Percentiles rank a stretch among this genome's conserved stretches.
Evolutionary conservation across 2,113 vertebrate species (phyloP).

Genomic region (Phalacrocorax carbo): DNA sequence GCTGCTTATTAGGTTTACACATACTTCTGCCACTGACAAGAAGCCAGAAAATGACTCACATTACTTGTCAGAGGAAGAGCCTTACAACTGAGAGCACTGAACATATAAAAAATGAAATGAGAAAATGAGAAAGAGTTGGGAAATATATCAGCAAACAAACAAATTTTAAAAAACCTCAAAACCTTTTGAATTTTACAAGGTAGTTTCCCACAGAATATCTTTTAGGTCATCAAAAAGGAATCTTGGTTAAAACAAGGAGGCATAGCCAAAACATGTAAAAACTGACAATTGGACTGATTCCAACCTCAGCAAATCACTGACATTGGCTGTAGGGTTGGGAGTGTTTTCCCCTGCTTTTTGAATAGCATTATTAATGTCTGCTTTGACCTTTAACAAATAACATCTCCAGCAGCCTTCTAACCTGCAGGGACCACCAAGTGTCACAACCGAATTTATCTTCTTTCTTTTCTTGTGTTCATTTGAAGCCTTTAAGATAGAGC

Average conservation of each 20-base stretch:
- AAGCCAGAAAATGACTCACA: background rate
- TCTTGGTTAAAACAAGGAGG: background rate
- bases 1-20: background rate
- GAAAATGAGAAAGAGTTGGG: background rate
- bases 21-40: background rate
- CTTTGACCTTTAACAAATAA: background rate
- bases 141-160: background rate
- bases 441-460: background rate
- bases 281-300: fast-evolving
- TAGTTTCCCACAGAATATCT: background rate
- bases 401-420: background rate
- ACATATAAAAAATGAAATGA: background rate
- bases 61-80: background rate
- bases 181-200: background rate
- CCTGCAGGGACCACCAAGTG: background rate
- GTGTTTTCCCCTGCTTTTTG: background rate
- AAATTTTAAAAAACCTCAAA: background rate
- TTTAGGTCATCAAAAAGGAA: background rate
- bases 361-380: background rate
- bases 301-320: background rate
- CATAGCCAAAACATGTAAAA: background rate
- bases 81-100: background rate
- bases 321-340: background rate
- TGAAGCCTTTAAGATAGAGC: background rate
- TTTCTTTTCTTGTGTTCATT: background rate